Conservation (phyloP, 1,140 invertebrate genomes). For the Olivierus martensii region DNA sequence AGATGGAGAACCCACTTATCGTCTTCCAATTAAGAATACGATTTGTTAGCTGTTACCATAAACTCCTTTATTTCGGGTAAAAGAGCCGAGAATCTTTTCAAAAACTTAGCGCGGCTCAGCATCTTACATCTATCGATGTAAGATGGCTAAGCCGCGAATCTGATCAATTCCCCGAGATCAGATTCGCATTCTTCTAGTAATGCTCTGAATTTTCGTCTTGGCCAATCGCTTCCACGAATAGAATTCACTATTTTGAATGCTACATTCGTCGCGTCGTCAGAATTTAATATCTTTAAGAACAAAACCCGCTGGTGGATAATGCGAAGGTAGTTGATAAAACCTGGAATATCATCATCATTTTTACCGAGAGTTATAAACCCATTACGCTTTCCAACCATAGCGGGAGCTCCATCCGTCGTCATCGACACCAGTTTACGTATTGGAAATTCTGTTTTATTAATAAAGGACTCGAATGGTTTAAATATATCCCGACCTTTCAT, state of each 20-base stretch:
- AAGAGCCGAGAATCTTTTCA: not conserved
- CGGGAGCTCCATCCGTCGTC: constrained; percentile 2
- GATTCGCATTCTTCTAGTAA: not conserved
- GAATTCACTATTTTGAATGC: not conserved
- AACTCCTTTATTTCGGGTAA: not conserved
- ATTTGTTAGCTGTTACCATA: not conserved
- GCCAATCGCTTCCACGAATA: not conserved
- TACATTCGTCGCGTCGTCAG: not conserved
- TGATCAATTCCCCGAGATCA: not conserved
- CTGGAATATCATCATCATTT: not conserved
- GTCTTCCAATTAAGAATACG: not conserved
- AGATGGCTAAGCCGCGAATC: too few relatives aligned
- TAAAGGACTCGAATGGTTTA: constrained; percentile 2
- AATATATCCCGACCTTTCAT: too few relatives aligned
- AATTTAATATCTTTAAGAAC: not conserved
- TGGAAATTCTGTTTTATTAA: not conserved
- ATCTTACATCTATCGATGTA: not conserved
- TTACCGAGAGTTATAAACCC: not conserved
- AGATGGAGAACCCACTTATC: not conserved
- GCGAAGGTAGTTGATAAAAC: not conserved
- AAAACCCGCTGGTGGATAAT: not conserved
- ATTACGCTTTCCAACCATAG: not conserved
- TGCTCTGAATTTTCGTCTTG: not conserved
- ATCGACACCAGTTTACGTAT: constrained; percentile 2
- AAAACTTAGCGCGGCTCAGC: not conserved